These are phyloP conservation scores for Trichopoda pennipes DNA, from an alignment of 2,888 invertebrate genomes.

Conservation along the genomic window DNA sequence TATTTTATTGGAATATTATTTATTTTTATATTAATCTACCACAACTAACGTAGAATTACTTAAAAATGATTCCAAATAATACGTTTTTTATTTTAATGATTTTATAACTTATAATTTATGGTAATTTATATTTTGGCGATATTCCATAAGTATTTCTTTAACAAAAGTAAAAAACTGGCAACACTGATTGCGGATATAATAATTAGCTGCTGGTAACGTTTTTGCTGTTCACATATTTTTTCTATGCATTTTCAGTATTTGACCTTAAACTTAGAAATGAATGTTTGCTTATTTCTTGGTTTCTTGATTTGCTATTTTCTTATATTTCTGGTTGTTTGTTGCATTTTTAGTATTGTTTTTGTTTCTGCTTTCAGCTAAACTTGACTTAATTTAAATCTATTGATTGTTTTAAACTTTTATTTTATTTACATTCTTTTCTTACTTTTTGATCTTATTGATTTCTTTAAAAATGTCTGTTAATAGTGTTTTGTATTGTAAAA, in stretches of 20 bases:
- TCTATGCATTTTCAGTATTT: constrained; percentile 38
- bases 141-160: too few species aligned
- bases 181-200: neutral
- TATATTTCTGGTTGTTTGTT: constrained; percentile 44
- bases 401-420: constrained; percentile 53
- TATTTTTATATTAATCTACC: too few species aligned
- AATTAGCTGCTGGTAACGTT: constrained; percentile 21
- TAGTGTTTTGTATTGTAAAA: too few species aligned
- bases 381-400: constrained; percentile 63
- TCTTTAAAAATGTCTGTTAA: too few species aligned
- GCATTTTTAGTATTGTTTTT: neutral
- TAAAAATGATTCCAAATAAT: too few species aligned
- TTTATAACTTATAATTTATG: too few species aligned
- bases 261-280: constrained; percentile 64
- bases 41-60: too few species aligned
- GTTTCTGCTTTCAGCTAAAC: constrained; percentile 35
- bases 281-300: constrained; percentile 33
- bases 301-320: constrained; percentile 29
- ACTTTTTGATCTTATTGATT: constrained; percentile 17
- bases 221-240: constrained; percentile 21
- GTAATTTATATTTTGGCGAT: too few species aligned
- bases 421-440: neutral
- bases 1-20: too few species aligned
- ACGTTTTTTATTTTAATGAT: too few species aligned
- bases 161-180: too few species aligned